Percentiles rank a stretch among this genome's conserved stretches.
Evolutionary conservation across 2,888 invertebrate species (phyloP).

Genomic region (Eulithis testata): DNA sequence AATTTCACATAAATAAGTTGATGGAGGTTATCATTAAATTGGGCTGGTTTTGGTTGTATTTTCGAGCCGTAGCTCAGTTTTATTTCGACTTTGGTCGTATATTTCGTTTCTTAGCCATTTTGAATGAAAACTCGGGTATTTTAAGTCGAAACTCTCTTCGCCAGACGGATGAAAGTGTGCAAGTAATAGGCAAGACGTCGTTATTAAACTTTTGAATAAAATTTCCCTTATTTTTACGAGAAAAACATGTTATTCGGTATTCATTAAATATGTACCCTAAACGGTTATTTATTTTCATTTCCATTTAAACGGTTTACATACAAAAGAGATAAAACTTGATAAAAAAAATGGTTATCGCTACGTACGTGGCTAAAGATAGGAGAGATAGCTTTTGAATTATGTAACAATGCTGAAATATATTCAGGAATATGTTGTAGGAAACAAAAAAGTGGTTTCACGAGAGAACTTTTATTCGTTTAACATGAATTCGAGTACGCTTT

Average conservation of each 20-base stretch:
- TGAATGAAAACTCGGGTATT: background rate
- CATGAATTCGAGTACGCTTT: constrained; percentile 11
- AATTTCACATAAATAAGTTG: constrained; percentile 40
- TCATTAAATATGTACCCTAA: constrained; percentile 3
- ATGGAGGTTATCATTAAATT: constrained; percentile 35
- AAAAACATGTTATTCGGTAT: constrained; percentile 7
- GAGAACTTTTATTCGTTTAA: constrained; percentile 44
- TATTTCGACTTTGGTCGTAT: constrained; percentile 1
- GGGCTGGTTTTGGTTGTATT: constrained; percentile 1
- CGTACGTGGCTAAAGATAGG: constrained; percentile 15
- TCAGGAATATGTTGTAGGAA: constrained; percentile 48
- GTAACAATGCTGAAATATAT: constrained; percentile 50
- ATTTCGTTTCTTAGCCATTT: constrained; percentile 3
- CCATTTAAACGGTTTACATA: background rate
- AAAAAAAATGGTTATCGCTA: constrained; percentile 10
- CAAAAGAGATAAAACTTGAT: constrained; percentile 1
- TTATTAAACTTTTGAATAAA: constrained; percentile 3
- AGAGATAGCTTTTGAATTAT: constrained; percentile 52
- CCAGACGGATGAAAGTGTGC: constrained; percentile 5
- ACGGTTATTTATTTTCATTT: background rate
- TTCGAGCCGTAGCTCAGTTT: constrained; percentile 4
- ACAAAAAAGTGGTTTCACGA: constrained; percentile 46
- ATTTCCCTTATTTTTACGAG: constrained; percentile 1
- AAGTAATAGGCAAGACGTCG: constrained; percentile 2
- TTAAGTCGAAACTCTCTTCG: background rate